These are phyloP conservation scores for Lumbricus terrestris DNA, from an alignment of 2,888 invertebrate species.

Conservation along the genomic window DNA sequence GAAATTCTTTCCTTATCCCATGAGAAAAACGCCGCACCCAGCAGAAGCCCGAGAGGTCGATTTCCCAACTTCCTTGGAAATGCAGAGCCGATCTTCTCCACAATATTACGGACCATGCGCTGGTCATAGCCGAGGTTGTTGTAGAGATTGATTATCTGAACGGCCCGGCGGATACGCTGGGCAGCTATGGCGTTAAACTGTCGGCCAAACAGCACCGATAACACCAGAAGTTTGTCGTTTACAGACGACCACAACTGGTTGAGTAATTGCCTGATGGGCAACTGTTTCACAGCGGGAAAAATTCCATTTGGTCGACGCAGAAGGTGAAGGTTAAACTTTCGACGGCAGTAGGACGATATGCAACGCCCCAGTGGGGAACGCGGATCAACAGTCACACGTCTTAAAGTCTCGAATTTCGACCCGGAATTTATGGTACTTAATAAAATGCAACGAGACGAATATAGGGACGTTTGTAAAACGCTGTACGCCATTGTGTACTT, in stretches of 20 bases:
- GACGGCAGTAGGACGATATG: background rate
- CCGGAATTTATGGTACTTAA: background rate
- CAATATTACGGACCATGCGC: slow-evolving; percentile 38
- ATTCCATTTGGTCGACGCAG: background rate
- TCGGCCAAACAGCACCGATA: slow-evolving; percentile 39
- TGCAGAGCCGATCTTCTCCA: slow-evolving; percentile 38
- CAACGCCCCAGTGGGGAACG: background rate
- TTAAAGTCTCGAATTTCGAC: background rate
- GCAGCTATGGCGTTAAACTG: slow-evolving; percentile 50
- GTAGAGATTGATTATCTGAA: slow-evolving; percentile 46
- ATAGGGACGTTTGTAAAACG: background rate
- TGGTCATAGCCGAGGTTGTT: slow-evolving; percentile 47
- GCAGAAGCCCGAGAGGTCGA: slow-evolving; percentile 36
- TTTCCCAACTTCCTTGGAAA: slow-evolving; percentile 35
- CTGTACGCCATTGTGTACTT: background rate
- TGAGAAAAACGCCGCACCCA: slow-evolving; percentile 47
- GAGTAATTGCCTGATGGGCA: background rate
- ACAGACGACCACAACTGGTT: slow-evolving; percentile 8
- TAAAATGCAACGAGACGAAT: background rate
- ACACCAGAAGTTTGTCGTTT: slow-evolving; percentile 22
- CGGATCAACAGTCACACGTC: background rate
- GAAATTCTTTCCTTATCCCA: slow-evolving; percentile 50
- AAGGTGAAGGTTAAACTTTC: slow-evolving; percentile 13
- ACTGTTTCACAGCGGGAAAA: background rate
- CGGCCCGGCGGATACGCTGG: slow-evolving; percentile 45